Conservation (phyloP, 53 echinoderm and acorn worm species). For the Holothuria leucospilota region DNA sequence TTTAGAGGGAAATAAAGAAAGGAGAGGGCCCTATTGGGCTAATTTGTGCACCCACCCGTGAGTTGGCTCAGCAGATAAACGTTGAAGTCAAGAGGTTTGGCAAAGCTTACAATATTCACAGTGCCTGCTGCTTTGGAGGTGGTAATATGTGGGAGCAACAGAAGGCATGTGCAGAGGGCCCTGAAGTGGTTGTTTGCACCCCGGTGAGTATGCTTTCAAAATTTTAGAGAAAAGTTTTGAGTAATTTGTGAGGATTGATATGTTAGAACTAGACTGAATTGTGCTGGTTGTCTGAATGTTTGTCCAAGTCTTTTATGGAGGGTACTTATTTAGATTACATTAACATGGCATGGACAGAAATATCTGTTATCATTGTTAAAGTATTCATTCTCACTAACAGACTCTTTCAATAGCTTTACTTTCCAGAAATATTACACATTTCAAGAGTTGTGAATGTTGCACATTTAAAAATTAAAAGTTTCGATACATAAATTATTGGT, state of each 20-base stretch:
- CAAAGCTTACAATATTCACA: conserved; percentile 94
- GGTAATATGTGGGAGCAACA: conserved; percentile 99
- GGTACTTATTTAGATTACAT: too few relatives aligned
- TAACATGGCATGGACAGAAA: too few relatives aligned
- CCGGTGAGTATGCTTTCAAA: conserved; percentile 78
- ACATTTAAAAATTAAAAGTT: too few relatives aligned
- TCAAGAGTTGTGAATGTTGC: too few relatives aligned
- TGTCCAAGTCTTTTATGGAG: too few relatives aligned
- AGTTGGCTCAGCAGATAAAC: conserved; percentile 98
- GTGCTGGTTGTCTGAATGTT: too few relatives aligned
- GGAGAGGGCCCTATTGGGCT: conserved; percentile 95
- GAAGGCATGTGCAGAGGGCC: conserved; percentile 90
- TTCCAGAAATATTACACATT: too few relatives aligned
- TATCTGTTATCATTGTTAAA: too few relatives aligned
- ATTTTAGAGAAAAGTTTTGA: not conserved
- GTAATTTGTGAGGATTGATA: not conserved
- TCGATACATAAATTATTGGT: too few relatives aligned
- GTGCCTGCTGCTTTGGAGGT: conserved; percentile 95
- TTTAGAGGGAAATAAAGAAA: conserved; percentile 81
- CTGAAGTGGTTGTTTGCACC: conserved; percentile 95
- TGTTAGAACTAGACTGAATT: too few relatives aligned
- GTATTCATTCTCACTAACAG: too few relatives aligned
- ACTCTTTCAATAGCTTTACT: too few relatives aligned
- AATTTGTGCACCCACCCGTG: conserved; percentile 96
- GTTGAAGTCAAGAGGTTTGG: conserved; percentile 97